phyloP scores from a whole-genome alignment of 1,140 invertebrate species.

The Drosophila subobscura region DNA sequence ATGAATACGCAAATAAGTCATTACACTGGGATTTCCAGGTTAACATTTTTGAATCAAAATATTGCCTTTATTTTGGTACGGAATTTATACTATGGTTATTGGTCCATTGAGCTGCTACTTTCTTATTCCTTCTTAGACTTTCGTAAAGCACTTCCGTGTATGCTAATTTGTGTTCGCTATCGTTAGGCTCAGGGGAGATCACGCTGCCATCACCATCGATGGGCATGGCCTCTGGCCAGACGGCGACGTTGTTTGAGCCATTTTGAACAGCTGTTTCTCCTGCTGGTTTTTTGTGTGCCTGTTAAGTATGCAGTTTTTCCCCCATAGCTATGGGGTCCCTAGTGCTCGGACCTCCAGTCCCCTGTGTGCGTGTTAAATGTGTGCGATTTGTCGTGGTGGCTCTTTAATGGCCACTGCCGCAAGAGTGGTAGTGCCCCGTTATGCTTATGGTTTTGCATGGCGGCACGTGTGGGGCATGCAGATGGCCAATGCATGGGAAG shows the following conservation, averaged over 20 bases:
- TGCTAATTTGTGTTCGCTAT: too few relatives aligned
- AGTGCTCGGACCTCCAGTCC: conserved; percentile 12
- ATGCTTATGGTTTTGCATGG: conserved; percentile 78
- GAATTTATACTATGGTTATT: too few relatives aligned
- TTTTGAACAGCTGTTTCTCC: conserved; percentile 67
- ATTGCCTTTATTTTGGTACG: too few relatives aligned
- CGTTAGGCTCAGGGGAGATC: not conserved
- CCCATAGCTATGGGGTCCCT: conserved; percentile 24
- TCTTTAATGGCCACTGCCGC: conserved; percentile 70
- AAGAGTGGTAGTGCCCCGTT: conserved; percentile 38
- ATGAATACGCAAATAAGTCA: too few relatives aligned
- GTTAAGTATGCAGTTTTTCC: conserved; percentile 79
- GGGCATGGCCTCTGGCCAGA: conserved; percentile 44
- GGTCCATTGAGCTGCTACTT: not conserved
- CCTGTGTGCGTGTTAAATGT: conserved; percentile 73
- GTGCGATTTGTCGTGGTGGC: conserved; percentile 77
- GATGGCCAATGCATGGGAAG: conserved; percentile 32
- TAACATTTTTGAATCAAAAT: too few relatives aligned
- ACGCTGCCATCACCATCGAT: conserved; percentile 42
- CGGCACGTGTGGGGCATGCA: conserved; percentile 74
- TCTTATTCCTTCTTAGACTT: too few relatives aligned
- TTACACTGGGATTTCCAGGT: not conserved
- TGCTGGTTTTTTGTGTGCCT: conserved; percentile 65
- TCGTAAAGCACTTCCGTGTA: too few relatives aligned
- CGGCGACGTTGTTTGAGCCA: conserved; percentile 65